A percentile compares a stretch with the other conserved stretches of the same genome.
These are phyloP conservation scores for Drosophila sordidapex DNA, from an alignment of 2,888 invertebrate genomes.

Conservation along the genomic window DNA sequence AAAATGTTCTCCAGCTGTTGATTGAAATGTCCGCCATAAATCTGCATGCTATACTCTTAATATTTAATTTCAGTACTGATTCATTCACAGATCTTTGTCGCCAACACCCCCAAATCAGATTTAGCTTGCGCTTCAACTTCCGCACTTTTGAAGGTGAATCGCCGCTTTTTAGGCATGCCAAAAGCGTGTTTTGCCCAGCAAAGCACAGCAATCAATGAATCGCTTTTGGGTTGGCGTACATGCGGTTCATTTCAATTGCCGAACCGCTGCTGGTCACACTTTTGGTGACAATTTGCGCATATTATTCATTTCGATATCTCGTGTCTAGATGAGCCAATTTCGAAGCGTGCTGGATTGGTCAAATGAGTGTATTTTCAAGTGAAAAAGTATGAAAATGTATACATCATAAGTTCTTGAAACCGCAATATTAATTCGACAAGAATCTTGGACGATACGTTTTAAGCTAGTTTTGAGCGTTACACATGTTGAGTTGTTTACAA, in stretches of 20 bases:
- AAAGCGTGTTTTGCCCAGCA: constrained; percentile 54
- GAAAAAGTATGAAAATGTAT: background rate
- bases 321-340: constrained; percentile 37
- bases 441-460: background rate
- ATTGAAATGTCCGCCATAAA: constrained; percentile 27
- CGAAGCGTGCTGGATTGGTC: constrained; percentile 32
- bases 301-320: constrained; percentile 1
- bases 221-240: constrained; percentile 36
- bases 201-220: constrained; percentile 10
- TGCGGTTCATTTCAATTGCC: constrained; percentile 53
- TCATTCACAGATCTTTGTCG: constrained; percentile 64
- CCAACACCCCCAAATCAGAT: constrained; percentile 41
- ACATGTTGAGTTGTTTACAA: constrained; percentile 10
- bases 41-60: constrained; percentile 25
- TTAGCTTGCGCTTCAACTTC: constrained; percentile 52
- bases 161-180: constrained; percentile 52
- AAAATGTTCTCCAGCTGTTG: constrained; percentile 14
- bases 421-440: background rate
- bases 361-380: background rate
- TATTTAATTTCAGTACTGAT: constrained; percentile 49
- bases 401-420: background rate
- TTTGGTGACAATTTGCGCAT: constrained; percentile 14
- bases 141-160: constrained; percentile 63
- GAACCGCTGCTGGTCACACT: constrained; percentile 40
- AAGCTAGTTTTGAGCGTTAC: background rate